These are phyloP conservation scores for Eonycteris spelaea DNA, from an alignment of 2,113 vertebrate species.

Conservation along the genomic window DNA sequence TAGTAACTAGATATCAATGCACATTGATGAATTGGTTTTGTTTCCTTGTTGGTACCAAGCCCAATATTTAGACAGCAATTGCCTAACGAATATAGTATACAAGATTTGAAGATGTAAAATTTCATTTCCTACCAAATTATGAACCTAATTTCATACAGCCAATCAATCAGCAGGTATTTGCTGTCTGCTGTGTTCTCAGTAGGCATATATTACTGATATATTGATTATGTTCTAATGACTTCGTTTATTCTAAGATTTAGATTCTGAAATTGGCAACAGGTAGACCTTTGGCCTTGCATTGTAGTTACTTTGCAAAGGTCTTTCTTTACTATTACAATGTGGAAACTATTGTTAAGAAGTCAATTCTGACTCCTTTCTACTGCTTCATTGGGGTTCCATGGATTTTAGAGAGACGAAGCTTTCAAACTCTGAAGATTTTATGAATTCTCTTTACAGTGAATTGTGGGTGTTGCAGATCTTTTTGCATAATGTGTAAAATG, in stretches of 20 bases:
- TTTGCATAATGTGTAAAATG: slow-evolving; percentile 44
- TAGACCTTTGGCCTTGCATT: background rate
- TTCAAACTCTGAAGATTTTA: slow-evolving; percentile 28
- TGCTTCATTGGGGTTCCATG: background rate
- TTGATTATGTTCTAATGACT: background rate
- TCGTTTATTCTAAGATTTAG: background rate
- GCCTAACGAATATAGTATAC: background rate
- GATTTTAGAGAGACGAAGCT: slow-evolving; percentile 19
- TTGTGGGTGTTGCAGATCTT: background rate
- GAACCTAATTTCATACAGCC: background rate
- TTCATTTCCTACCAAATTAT: slow-evolving; percentile 19
- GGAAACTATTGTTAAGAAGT: slow-evolving; percentile 17
- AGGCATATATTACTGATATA: background rate
- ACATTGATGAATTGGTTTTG: background rate
- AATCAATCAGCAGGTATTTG: background rate
- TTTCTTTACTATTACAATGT: background rate
- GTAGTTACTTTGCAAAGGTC: background rate
- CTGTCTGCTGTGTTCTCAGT: background rate
- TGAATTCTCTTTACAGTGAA: slow-evolving; percentile 36
- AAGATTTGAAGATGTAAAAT: background rate
- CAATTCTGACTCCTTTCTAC: background rate
- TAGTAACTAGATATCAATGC: background rate
- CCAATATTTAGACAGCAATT: background rate
- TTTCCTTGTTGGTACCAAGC: background rate
- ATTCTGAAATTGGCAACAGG: background rate